Evolutionary conservation across 2,797 vertebrate species (phyloP), one percentile per base, ranked within the genome.

Genomic region (Crocodylus rhombifer): DNA sequence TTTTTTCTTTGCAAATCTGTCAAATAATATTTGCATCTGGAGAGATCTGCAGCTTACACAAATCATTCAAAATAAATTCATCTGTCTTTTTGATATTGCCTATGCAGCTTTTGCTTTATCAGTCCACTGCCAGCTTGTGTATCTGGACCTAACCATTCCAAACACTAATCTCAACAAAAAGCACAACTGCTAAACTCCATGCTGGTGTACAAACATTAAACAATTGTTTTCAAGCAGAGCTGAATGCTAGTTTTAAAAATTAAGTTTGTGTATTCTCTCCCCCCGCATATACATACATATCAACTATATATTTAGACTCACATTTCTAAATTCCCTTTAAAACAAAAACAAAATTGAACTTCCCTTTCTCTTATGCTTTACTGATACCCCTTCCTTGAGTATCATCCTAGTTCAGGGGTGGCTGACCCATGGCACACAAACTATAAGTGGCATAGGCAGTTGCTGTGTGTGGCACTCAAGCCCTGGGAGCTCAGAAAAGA

Each of bases 221-320:
- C 42, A 89, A 81, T 9, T 79, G 69, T 1, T 18, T 28, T 14
- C 36, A 71, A 71, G 20, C 7, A 7, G 21, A 71, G 15, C 5
- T 36, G 36, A 25, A 42, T 71, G 36, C 21, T 71, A 23, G 36
- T 42, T 71, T 71, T 25, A 63, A 60, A 0, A 13, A 71, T 86
- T 81, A 77, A 82, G 55, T 51, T 18, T 17, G 5, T 0, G 0
- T 8, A 73, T 2, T 80, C 17, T 55, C 36, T 26, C 36, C 36
- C 58, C 18, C 15, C 21, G 17, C 57, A 26, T 23, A 6, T 20
- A 88, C 78, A 79, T 7, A 71, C 20, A 71, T 71, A 85, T 4
- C 9, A 11, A 28, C 17, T 63, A 14, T 20, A 5, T 15, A 1
- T 63, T 69, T 42, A 77, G 23, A 15, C 23, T 63, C 88, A 58